Base-by-base conservation (phyloP, 2,797 vertebrate species). In the Anguilla megastoma region DNA sequence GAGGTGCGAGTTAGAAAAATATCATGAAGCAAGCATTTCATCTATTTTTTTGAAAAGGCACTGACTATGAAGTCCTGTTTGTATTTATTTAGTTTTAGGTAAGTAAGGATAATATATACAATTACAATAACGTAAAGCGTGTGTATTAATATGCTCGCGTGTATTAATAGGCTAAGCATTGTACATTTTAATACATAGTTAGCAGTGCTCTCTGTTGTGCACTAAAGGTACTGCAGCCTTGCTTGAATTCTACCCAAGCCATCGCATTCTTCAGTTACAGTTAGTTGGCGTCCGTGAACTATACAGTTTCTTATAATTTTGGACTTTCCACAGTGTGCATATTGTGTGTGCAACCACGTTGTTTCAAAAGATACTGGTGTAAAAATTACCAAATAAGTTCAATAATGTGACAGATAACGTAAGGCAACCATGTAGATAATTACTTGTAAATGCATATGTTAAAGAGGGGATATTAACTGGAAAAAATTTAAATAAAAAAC, bases 201-300 rank as follows among this genome's bases (percentile, higher is more conserved):
- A 56, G 16, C 60, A 84, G 87, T 74, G 87, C 87, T 83, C 63
- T 24, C 87, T 85, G 50, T 30, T 74, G 87, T 41, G 14, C 48
- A 74, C 4, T 30, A 41, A 41, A 54, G 83, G 82, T 74, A 88
- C 83, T 85, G 87, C 82, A 27, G 18, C 33, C 27, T n/a, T 21
- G 18, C 45, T 50, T 50, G 79, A 48, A 82, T 9, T 82, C 41
- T 82, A 45, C 8, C 18, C 76, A 52, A 52, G 1, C 10, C 74
- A 27, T 8, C 33, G 33, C 18, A 8, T 79, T 79, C 3, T 41
- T 45, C 74, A 33, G 30, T 69, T 69, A 69, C 63, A n/a, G 2
- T 54, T n/a, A 8, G 63, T 18, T 33, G 71, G 30, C 71, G 16
- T 30, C 71, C 33, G 4, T 36, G 30, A 74, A 74, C 7, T 69